phyloP scores from a whole-genome alignment of 1,140 invertebrate genomes.

The Proctacanthus coquilletti region DNA sequence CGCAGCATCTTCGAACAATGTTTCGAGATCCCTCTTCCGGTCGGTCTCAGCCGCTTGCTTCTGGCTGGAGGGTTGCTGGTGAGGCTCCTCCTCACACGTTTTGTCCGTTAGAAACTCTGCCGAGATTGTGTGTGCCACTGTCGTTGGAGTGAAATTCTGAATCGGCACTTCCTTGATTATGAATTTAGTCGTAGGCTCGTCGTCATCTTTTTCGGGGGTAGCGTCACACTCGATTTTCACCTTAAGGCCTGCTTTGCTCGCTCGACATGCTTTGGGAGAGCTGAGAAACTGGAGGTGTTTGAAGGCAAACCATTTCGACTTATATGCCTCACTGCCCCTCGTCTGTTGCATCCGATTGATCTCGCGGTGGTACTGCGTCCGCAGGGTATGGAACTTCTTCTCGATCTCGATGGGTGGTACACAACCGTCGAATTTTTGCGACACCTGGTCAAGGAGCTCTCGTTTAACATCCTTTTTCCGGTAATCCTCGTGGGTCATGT shows the following conservation, averaged over 20 bases:
- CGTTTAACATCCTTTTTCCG: constrained; percentile 27
- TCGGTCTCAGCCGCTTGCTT: constrained; percentile 9
- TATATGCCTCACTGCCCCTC: constrained; percentile 21
- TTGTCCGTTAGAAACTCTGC: too few species aligned
- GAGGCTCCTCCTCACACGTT: too few species aligned
- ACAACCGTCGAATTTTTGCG: constrained; percentile 17
- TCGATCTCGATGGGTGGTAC: constrained; percentile 24
- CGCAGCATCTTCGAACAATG: constrained; percentile 27
- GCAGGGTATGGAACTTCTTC: constrained; percentile 26
- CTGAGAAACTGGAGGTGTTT: constrained; percentile 25
- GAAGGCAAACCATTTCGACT: constrained; percentile 29
- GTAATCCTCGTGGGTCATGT: constrained; percentile 29
- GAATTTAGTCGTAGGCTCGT: not conserved
- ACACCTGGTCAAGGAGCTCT: constrained; percentile 19
- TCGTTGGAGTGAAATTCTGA: too few species aligned
- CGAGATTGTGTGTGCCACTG: too few species aligned
- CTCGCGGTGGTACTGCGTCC: constrained; percentile 26
- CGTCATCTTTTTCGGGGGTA: too few species aligned
- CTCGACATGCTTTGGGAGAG: constrained; percentile 23
- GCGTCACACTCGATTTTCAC: too few species aligned
- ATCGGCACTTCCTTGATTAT: too few species aligned
- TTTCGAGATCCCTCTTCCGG: constrained; percentile 21
- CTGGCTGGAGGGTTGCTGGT: too few species aligned
- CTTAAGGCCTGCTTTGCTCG: constrained; percentile 19
- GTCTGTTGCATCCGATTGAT: constrained; percentile 25